Base-by-base conservation (phyloP, 2,797 vertebrate species). In the Fringilla coelebs region DNA sequence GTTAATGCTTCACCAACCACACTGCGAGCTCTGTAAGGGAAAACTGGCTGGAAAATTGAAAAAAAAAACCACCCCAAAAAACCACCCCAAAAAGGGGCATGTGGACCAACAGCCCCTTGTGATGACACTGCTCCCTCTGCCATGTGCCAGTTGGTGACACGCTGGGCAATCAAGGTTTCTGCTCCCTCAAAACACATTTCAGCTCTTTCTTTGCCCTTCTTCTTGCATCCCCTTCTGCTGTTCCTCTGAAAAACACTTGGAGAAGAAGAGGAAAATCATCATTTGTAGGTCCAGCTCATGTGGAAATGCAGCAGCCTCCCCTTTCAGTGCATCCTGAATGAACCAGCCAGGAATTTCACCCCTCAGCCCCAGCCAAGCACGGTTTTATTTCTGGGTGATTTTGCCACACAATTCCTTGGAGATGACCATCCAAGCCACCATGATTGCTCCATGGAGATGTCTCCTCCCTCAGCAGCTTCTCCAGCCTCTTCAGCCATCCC, bases 51-150 rank as follows among this genome's bases (percentile, higher is more conserved):
- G 46, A 31, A 82, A 82, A 31, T 25, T 6, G 1, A 11, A n/a
- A 62, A 76, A 24, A 41, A n/a, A 25, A 49, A 41, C 0, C 17
- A 49, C 5, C 13, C 38, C 32, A 8, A 11, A 65, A 25, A 49
- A 41, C 0, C 17, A 49, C 5, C 13, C 38, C 32, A 8, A 11
- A 65, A 70, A 88, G 78, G 32, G 7, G 6, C 14, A 24, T 52
- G 52, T 55, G 54, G 34, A 45, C 15, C 26, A 49, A 32, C 0
- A 19, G 8, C 14, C 12, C 10, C n/a, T 41, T 0, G 0, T 24
- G 78, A 25, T 22, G 63, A 36, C 40, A 7, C 13, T 68, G 19
- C 52, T 32, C 17, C 46, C 40, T 5, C 32, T 77, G 49, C 18
- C 40, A 10, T 17, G 8, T 52, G 29, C 67, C 52, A 49, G 32